phyloP scores from a whole-genome alignment of 2,113 vertebrate species.

The Megaceryle torquata region DNA sequence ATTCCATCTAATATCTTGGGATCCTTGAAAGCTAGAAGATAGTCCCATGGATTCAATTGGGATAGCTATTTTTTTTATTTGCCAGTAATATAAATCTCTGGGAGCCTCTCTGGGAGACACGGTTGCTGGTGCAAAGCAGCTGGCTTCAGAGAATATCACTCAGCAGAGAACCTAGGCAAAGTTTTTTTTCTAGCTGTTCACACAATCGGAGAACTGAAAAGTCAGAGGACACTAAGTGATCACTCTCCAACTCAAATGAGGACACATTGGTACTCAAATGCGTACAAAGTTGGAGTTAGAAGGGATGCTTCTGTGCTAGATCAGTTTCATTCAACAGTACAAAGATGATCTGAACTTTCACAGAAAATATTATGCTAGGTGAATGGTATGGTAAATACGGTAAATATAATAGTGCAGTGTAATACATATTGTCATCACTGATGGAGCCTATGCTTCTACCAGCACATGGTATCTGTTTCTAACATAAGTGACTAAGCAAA shows the following conservation, averaged over 20 bases:
- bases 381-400: background rate
- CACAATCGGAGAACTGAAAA: background rate
- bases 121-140: background rate
- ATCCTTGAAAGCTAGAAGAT: background rate
- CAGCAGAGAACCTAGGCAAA: background rate
- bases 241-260: background rate
- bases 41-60: background rate
- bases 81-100: background rate
- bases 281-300: background rate
- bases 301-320: background rate
- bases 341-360: background rate
- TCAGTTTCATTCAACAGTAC: background rate
- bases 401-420: background rate
- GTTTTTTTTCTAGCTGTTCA: background rate
- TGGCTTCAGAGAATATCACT: background rate
- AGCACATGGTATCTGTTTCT: background rate
- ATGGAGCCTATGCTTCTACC: background rate
- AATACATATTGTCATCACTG: background rate
- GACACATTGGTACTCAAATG: background rate
- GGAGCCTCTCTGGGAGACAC: background rate
- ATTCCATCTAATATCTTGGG: background rate
- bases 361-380: background rate
- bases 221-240: background rate
- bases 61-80: background rate
- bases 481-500: background rate